A percentile compares a stretch with the other conserved stretches of the same genome.
Conservation (phyloP, 2,888 invertebrate species). For the Iselma pallidipennis region DNA sequence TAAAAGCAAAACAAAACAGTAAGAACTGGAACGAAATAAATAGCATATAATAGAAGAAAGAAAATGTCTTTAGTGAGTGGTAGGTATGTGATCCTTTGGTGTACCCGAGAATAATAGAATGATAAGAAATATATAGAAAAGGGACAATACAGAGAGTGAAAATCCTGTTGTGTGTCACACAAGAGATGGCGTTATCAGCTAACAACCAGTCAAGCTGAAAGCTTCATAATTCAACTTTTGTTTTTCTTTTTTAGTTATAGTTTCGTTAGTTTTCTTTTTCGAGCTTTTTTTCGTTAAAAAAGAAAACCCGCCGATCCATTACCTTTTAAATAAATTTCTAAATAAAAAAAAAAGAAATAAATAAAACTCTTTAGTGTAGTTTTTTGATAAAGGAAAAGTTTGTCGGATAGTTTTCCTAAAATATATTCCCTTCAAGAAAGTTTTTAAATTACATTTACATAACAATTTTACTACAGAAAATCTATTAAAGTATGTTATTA, state of each 20-base stretch:
- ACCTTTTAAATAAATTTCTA: too few relatives aligned
- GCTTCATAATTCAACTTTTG: too few relatives aligned
- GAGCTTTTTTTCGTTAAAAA: too few relatives aligned
- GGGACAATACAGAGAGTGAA: not conserved
- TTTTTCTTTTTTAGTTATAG: too few relatives aligned
- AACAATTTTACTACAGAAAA: not conserved
- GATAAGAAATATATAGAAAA: not conserved
- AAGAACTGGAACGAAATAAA: too few relatives aligned
- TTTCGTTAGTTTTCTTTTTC: too few relatives aligned
- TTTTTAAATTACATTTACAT: not conserved
- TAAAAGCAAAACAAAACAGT: not conserved
- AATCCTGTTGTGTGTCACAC: not conserved
- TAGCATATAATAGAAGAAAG: not conserved
- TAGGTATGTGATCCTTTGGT: not conserved
- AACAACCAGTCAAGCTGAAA: not conserved
- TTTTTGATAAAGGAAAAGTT: not conserved
- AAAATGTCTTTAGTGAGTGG: not conserved
- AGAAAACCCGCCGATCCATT: too few relatives aligned
- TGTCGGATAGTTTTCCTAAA: not conserved
- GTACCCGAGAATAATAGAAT: not conserved
- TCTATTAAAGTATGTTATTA: too few relatives aligned
- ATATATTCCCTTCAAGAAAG: not conserved
- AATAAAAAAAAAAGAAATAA: too few relatives aligned
- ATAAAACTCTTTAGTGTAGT: not conserved
- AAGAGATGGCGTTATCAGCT: not conserved